phyloP scores from a whole-genome alignment of 2,797 vertebrate genomes.

The Cyclopterus lumpus region DNA sequence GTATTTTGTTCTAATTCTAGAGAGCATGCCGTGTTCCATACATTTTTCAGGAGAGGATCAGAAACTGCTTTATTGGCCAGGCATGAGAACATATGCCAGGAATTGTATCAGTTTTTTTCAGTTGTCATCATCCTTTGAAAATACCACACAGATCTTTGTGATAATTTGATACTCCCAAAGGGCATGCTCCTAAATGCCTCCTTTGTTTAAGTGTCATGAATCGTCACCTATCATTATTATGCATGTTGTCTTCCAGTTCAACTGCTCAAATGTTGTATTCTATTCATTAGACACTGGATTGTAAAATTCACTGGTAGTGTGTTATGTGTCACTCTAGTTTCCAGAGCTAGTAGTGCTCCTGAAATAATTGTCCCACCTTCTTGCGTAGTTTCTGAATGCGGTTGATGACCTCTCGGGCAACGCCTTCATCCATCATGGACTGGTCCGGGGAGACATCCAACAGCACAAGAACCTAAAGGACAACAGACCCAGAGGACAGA shows the following conservation, averaged over 20 bases:
- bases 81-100: no score
- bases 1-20: not conserved
- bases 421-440: constrained; percentile 96
- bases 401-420: constrained; percentile 97
- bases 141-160: not conserved
- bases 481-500: constrained; percentile 9
- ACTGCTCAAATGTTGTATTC: constrained; percentile 21
- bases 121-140: not conserved
- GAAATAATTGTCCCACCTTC: constrained; percentile 86
- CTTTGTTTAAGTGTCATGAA: not conserved
- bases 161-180: not conserved
- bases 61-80: no score
- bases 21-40: not conserved
- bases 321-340: constrained; percentile 60
- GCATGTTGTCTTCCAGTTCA: constrained; percentile 1
- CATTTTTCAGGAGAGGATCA: not conserved
- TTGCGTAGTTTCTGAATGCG: constrained; percentile 99
- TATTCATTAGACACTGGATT: constrained; percentile 64
- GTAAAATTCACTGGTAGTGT: constrained; percentile 60
- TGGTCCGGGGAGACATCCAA: constrained; percentile 94
- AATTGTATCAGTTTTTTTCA: no score
- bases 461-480: constrained; percentile 90
- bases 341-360: constrained; percentile 36
- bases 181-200: not conserved
- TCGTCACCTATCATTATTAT: not conserved